These are phyloP conservation scores for Asbolus verrucosus DNA, from an alignment of 1,140 invertebrate genomes.

Conservation along the genomic window DNA sequence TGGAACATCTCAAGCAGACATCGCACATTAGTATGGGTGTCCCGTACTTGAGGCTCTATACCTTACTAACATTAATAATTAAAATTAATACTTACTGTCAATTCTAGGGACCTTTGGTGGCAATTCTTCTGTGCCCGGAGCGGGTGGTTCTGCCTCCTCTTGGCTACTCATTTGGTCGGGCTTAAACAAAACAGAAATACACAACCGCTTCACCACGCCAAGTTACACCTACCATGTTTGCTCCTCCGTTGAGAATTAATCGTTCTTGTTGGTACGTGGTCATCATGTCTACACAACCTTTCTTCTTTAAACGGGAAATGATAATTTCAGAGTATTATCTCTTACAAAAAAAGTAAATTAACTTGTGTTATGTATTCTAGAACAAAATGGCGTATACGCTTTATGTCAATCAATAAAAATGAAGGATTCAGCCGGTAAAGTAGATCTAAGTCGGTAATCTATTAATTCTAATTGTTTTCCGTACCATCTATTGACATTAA, in stretches of 20 bases:
- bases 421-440: slow-evolving; percentile 11
- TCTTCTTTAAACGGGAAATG: neutral
- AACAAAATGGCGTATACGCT: slow-evolving; percentile 27
- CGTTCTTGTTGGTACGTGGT: slow-evolving; percentile 60
- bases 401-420: slow-evolving; percentile 28
- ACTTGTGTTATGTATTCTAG: too few species aligned
- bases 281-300: slow-evolving; percentile 51
- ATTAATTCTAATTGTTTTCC: too few species aligned
- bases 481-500: too few species aligned
- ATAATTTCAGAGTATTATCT: too few species aligned
- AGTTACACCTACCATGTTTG: slow-evolving; percentile 39
- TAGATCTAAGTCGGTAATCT: neutral
- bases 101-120: slow-evolving; percentile 51
- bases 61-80: slow-evolving; percentile 45
- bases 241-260: slow-evolving; percentile 44
- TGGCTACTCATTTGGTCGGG: slow-evolving; percentile 2
- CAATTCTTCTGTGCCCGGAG: slow-evolving; percentile 62
- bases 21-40: slow-evolving; percentile 62
- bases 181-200: neutral
- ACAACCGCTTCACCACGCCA: neutral
- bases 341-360: too few species aligned
- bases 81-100: slow-evolving; percentile 58
- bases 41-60: slow-evolving; percentile 52
- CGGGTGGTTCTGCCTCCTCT: slow-evolving; percentile 57
- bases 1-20: slow-evolving; percentile 66